Evolutionary conservation across 2,113 vertebrate species (phyloP).

Genomic region (Entelurus aequoreus): DNA sequence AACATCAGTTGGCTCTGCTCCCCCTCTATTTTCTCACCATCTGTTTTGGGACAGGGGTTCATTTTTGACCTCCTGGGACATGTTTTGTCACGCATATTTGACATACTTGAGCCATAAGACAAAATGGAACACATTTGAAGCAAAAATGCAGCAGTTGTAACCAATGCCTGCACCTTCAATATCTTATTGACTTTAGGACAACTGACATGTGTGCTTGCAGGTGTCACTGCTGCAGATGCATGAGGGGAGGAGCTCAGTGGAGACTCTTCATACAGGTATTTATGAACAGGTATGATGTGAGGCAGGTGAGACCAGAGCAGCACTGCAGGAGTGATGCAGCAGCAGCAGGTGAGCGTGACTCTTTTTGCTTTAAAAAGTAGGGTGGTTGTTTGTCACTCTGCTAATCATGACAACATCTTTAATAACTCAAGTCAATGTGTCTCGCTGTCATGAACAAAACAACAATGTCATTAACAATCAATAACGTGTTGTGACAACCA

Average conservation of each 20-base stretch:
- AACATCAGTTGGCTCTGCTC: slow-evolving; percentile 44
- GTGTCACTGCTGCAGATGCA: slow-evolving; percentile 2
- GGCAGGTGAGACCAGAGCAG: slow-evolving; percentile 18
- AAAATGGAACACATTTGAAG: neutral
- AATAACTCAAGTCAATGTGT: too few species aligned
- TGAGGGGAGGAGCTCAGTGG: slow-evolving; percentile 42
- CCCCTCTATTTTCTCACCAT: slow-evolving; percentile 45
- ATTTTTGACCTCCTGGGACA: slow-evolving; percentile 47
- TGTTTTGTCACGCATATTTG: slow-evolving; percentile 42
- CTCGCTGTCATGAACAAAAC: too few species aligned
- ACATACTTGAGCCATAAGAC: slow-evolving; percentile 2
- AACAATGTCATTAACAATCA: neutral
- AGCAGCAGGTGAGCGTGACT: slow-evolving; percentile 37
- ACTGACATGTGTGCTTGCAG: too few species aligned
- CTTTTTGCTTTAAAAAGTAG: neutral
- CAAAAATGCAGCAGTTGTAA: too few species aligned
- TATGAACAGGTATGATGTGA: slow-evolving; percentile 35
- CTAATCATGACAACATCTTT: too few species aligned
- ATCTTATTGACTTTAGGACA: too few species aligned
- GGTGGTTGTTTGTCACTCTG: too few species aligned
- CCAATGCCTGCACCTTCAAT: too few species aligned
- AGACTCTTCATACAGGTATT: slow-evolving; percentile 28
- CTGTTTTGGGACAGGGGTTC: slow-evolving; percentile 57
- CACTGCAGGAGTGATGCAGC: slow-evolving; percentile 18
- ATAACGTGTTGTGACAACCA: too few species aligned